Conservation (phyloP, 2,113 vertebrate genomes). For the Tamias sibiricus region DNA sequence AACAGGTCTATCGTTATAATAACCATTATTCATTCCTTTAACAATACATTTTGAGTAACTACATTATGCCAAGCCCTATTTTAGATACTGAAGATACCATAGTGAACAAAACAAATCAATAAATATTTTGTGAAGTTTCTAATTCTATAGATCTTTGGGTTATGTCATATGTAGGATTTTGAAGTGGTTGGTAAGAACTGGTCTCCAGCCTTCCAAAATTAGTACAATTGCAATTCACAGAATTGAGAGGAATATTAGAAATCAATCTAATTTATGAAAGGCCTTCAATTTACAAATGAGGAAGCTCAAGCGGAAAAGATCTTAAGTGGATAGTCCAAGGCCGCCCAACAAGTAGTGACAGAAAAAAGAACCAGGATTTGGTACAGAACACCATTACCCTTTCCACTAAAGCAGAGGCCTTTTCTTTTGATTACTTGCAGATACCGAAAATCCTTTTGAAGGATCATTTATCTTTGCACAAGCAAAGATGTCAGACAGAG, state of each 20-base stretch:
- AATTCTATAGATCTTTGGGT: neutral
- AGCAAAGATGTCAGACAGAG: neutral
- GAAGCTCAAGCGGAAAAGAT: neutral
- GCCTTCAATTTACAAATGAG: neutral
- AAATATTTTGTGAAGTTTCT: neutral
- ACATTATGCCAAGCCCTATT: neutral
- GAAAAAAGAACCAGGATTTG: neutral
- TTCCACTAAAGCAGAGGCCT: neutral
- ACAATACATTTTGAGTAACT: neutral
- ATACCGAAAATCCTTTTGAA: conserved; percentile 29
- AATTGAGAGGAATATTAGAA: neutral
- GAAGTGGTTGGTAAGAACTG: neutral
- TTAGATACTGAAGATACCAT: neutral
- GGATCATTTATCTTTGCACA: conserved; percentile 1
- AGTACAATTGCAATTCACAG: neutral
- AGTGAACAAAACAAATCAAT: neutral
- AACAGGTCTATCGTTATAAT: neutral
- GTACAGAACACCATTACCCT: neutral
- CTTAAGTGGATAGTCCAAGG: neutral
- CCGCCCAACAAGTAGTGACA: no score
- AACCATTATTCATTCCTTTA: neutral
- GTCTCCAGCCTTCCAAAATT: neutral
- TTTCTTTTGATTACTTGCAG: conserved; percentile 14
- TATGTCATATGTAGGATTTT: neutral
- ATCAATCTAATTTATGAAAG: neutral